These are phyloP conservation scores for Drepana arcuata DNA, from an alignment of 1,140 invertebrate genomes.

Conservation along the genomic window DNA sequence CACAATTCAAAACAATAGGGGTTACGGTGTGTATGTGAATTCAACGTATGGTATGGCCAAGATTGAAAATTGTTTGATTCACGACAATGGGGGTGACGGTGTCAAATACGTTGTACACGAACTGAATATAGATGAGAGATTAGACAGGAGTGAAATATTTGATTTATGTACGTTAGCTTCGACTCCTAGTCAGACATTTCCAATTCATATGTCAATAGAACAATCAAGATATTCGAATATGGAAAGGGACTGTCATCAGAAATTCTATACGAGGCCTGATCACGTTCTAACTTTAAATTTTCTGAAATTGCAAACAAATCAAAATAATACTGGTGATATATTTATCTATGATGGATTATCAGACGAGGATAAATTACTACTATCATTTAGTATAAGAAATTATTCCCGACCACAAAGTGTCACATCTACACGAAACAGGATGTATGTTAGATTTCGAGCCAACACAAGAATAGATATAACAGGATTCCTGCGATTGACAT, in stretches of 20 bases:
- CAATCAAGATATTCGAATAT: constrained; percentile 80
- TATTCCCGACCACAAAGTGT: constrained; percentile 88
- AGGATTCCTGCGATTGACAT: constrained; percentile 83
- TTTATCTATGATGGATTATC: constrained; percentile 86
- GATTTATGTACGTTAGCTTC: constrained; percentile 89
- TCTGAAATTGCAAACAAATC: constrained; percentile 81
- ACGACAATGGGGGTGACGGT: constrained; percentile 89
- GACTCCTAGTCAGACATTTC: constrained; percentile 86
- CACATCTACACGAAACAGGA: constrained; percentile 81
- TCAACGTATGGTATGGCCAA: constrained; percentile 84
- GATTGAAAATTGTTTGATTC: constrained; percentile 80
- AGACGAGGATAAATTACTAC: constrained; percentile 78
- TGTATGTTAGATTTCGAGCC: constrained; percentile 83
- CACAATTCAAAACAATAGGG: constrained; percentile 87
- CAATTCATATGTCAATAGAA: constrained; percentile 82
- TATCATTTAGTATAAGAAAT: constrained; percentile 80
- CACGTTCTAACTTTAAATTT: constrained; percentile 89
- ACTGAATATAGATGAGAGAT: constrained; percentile 78
- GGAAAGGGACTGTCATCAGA: constrained; percentile 81
- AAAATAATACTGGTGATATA: constrained; percentile 81
- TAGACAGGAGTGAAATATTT: constrained; percentile 80
- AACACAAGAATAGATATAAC: constrained; percentile 78
- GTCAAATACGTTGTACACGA: constrained; percentile 88
- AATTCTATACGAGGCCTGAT: constrained; percentile 82
- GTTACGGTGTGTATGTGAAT: constrained; percentile 92